These are phyloP conservation scores for Craniophora ligustri DNA, from an alignment of 2,888 invertebrate species.

Conservation along the genomic window DNA sequence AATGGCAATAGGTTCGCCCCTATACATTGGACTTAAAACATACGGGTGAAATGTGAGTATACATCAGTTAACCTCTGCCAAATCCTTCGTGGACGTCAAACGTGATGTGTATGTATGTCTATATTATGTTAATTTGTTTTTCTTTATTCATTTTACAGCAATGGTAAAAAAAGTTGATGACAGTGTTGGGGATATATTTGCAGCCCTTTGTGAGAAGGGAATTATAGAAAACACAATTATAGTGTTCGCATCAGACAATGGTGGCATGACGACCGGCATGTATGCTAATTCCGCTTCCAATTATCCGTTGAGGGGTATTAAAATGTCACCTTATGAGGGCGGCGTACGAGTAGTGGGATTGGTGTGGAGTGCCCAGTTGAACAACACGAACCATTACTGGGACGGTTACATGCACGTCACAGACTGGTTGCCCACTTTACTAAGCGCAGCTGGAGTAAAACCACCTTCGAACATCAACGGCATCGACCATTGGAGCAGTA, in stretches of 20 bases:
- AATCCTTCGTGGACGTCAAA: no score
- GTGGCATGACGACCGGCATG: conserved; percentile 92
- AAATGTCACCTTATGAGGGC: conserved; percentile 95
- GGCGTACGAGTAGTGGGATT: conserved; percentile 92
- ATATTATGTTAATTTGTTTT: neutral
- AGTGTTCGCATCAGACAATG: conserved; percentile 96
- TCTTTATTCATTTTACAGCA: conserved; percentile 84
- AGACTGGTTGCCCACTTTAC: conserved; percentile 94
- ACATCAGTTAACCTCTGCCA: no score
- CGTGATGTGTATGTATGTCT: neutral
- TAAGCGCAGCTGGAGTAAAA: conserved; percentile 71
- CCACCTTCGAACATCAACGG: conserved; percentile 73
- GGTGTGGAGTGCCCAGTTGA: conserved; percentile 89
- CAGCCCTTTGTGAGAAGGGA: conserved; percentile 89
- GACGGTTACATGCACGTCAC: conserved; percentile 91
- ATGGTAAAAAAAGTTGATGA: conserved; percentile 95
- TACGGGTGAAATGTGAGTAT: no score
- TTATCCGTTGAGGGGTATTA: conserved; percentile 93
- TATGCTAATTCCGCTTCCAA: conserved; percentile 93
- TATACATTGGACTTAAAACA: no score
- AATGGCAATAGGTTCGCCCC: no score
- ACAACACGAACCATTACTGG: conserved; percentile 78
- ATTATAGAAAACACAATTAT: conserved; percentile 95
- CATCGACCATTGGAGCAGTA: conserved; percentile 74
- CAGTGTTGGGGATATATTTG: conserved; percentile 93